Base-by-base conservation (phyloP, 2,797 vertebrate species). In the Cheirogaleus major region DNA sequence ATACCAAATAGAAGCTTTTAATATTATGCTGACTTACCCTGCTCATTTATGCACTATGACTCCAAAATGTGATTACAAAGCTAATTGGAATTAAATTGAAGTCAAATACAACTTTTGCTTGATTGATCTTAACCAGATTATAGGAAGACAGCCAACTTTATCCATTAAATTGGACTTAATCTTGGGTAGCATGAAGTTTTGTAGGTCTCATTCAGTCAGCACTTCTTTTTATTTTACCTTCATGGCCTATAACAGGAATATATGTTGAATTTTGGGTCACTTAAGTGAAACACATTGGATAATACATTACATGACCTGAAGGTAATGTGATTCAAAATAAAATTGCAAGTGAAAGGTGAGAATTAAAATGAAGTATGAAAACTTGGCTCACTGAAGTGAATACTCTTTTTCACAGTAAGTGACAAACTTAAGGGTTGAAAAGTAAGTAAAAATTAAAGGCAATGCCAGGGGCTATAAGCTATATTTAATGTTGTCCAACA, bases 51-150 rank as follows among this genome's bases (percentile, higher is more conserved):
- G 61, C 45, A 78, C 22, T 61, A 13, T 92, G 52, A 93, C 25
- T 96, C 17, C 80, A 82, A 92, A 93, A 89, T 89, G 14, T 85
- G 80, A 93, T 86, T 70, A 78, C 23, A 72, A 96, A 55, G n/a
- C 15, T 92, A 96, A 97, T 22, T 87, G 63, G 70, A 97, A 90
- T 87, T 45, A 96, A 88, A 61, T 61, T 85, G 88, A 97, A 96
- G 43, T 89, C 48, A 96, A 93, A 89, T 92, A 69, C 32, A 93
- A 86, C 55, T 86, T 82, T 86, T 82, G 11, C 22, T 73, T 93
- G 93, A 83, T 93, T 43, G 32, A 92, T 94, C 43, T 82, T 94
- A 82, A 87, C 10, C 8, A 92, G 61, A 92, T 92, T 82, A 91
- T 61, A 89, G 32, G 63, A 87, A 95, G 41, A 87, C 7, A 78